These are phyloP conservation scores for Grammomys dolichurus DNA, from an alignment of 2,113 vertebrate species.

Conservation along the genomic window DNA sequence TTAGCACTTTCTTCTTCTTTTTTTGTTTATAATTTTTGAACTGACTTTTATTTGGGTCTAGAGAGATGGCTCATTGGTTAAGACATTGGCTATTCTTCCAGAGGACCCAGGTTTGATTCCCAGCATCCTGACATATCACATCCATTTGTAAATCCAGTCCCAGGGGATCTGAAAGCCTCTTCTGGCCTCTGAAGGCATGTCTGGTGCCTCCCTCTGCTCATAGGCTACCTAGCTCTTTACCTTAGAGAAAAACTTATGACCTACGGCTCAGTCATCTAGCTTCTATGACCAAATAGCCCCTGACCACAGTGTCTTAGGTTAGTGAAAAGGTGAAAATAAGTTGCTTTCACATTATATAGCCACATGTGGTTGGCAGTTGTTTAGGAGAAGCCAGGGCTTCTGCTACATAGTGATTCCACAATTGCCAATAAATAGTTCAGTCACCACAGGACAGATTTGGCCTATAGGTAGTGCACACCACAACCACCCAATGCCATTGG, in stretches of 20 bases:
- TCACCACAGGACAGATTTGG: neutral
- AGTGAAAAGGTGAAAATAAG: neutral
- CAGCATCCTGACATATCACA: neutral
- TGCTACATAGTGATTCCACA: neutral
- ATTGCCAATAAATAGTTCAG: neutral
- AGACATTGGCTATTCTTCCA: neutral
- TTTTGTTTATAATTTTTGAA: neutral
- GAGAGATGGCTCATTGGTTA: neutral
- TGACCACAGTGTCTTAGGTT: neutral
- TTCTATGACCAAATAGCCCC: neutral
- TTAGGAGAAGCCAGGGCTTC: neutral
- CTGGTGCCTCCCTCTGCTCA: neutral
- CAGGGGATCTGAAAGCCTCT: neutral
- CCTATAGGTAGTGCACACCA: neutral
- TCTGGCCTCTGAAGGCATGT: neutral
- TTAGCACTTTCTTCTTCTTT: neutral
- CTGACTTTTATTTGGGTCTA: neutral
- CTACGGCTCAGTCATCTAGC: neutral
- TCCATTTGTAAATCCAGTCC: neutral
- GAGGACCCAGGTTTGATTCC: neutral
- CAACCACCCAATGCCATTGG: neutral
- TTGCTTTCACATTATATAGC: neutral
- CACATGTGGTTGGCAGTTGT: neutral
- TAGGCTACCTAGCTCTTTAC: neutral
- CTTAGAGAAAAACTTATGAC: neutral